Evolutionary conservation across 2,888 invertebrate genomes (phyloP).

Genomic region (Abscondita cerata): DNA sequence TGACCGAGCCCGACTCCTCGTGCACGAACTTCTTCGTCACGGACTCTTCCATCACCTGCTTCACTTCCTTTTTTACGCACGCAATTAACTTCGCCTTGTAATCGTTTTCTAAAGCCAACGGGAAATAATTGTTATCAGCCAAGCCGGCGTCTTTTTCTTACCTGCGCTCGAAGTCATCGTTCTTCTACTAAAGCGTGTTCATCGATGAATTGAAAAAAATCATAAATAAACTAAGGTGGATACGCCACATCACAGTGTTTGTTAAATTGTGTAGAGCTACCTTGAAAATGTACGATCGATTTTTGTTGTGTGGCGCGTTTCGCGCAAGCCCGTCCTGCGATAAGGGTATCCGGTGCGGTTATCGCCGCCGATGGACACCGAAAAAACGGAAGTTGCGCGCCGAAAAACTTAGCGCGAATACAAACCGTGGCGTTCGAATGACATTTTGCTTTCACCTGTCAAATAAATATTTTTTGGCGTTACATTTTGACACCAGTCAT

Average conservation of each 20-base stretch:
- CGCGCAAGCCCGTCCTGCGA: constrained; percentile 26
- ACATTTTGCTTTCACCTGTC: too few species aligned
- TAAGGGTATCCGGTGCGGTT: constrained; percentile 16
- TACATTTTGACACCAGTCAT: too few species aligned
- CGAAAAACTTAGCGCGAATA: too few species aligned
- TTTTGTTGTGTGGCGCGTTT: constrained; percentile 7
- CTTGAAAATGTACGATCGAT: constrained; percentile 35
- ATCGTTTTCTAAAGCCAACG: constrained; percentile 59
- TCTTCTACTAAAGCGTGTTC: constrained; percentile 1
- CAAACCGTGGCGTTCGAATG: too few species aligned
- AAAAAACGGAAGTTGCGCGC: too few species aligned
- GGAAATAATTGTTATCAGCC: constrained; percentile 1
- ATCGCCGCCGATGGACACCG: neutral
- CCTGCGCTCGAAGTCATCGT: constrained; percentile 2
- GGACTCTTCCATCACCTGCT: constrained; percentile 96
- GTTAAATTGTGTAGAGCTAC: constrained; percentile 28
- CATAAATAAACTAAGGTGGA: constrained; percentile 12
- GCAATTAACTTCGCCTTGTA: constrained; percentile 80
- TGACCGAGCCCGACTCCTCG: constrained; percentile 90
- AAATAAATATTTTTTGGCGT: too few species aligned
- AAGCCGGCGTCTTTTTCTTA: constrained; percentile 1
- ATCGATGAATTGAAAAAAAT: constrained; percentile 11
- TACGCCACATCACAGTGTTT: constrained; percentile 30
- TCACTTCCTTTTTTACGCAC: constrained; percentile 89
- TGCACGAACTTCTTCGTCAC: constrained; percentile 92